These are phyloP conservation scores for Monomorium pharaonis DNA, from an alignment of 1,140 invertebrate genomes.

Conservation along the genomic window DNA sequence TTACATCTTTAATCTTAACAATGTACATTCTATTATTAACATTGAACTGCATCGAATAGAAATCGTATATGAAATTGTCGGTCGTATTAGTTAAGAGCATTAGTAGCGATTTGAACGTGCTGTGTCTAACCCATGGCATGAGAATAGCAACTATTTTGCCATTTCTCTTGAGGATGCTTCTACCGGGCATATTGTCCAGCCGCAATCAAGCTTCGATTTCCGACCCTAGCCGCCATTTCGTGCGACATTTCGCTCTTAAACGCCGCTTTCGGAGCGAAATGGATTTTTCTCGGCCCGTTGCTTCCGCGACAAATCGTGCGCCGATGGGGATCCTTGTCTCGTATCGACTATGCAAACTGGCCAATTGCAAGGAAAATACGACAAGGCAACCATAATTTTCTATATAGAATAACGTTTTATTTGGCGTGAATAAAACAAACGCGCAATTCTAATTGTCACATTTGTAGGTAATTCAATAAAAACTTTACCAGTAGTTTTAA, in stretches of 20 bases:
- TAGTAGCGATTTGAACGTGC: neutral
- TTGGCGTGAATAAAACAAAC: conserved; percentile 1
- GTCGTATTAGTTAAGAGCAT: conserved; percentile 10
- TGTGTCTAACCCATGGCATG: neutral
- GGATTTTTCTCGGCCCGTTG: conserved; percentile 42
- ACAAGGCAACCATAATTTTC: neutral
- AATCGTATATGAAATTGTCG: neutral
- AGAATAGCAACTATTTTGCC: conserved; percentile 20
- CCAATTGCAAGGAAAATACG: conserved; percentile 41
- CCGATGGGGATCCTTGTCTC: neutral
- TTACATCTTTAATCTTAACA: too few species aligned
- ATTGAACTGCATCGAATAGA: neutral
- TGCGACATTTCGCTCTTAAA: conserved; percentile 49
- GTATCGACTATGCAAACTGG: conserved; percentile 32
- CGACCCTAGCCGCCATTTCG: conserved; percentile 25
- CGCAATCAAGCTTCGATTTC: conserved; percentile 54
- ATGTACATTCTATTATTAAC: neutral
- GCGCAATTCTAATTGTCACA: neutral
- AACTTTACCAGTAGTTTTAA: neutral
- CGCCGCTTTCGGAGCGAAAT: conserved; percentile 41
- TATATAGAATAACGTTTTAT: neutral
- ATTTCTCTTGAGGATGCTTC: conserved; percentile 54
- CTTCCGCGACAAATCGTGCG: conserved; percentile 39
- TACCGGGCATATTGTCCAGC: conserved; percentile 46
- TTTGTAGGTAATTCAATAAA: neutral